Base-by-base conservation (phyloP, 2,797 vertebrate genomes). In the Halcyon smyrnensis region DNA sequence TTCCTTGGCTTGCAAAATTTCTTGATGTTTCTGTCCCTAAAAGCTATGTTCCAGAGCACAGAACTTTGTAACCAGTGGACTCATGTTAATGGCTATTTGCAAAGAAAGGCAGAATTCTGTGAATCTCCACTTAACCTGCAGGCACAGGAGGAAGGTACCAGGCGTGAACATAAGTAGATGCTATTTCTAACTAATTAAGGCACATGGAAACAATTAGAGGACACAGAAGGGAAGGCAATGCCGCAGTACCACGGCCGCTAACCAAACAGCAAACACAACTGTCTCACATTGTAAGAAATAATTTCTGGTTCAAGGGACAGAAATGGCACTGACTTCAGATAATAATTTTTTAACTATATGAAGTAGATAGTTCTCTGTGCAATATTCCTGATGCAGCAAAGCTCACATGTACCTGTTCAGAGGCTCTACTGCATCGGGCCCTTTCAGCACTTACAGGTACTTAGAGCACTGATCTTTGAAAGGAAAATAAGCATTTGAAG, bases 381-480 rank as follows among this genome's bases (percentile, higher is more conserved):
- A 89, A 25, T n/a, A 68, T 41, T 86, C 78, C 74, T 82, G 86
- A 67, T 64, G 60, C 45, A 74, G 86, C 74, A 79, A 83, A 93
- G 30, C n/a, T 59, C 23, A 19, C 1, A 6, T 36, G 27, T 43
- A 85, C 32, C 78, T 57, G 54, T 53, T 36, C 24, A 34, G 46
- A 68, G 69, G 46, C 54, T 59, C 54, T 91, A 53, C 75, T 95
- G 56, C 90, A 91, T 91, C 85, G 65, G 53, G 25, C 51, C 69
- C 70, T 87, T 83, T 87, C 34, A 85, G 69, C 75, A 76, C 46
- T 87, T 64, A 69, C 5, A 85, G 78, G 43, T 70, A 89, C 78
- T 94, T 82, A 88, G 15, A 75, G 17, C 64, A 83, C 68, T 85
- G 62, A 84, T 80, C 50, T 94, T 50, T 34, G 73, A 89, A 87